These are phyloP conservation scores for Madoqua kirkii DNA, from an alignment of 2,113 vertebrate genomes.

Conservation along the genomic window DNA sequence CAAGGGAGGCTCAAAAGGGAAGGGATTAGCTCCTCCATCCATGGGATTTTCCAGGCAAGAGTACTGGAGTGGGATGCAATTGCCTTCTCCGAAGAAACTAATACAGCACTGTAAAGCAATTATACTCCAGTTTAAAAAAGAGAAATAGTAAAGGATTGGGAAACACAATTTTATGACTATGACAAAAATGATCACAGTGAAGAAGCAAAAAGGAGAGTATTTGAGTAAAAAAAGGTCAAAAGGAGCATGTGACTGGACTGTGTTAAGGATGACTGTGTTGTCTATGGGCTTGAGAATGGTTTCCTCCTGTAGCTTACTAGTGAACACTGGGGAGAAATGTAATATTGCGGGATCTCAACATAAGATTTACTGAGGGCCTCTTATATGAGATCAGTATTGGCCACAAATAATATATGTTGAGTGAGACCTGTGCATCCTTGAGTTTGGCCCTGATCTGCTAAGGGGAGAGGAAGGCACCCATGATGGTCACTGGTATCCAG, in stretches of 20 bases:
- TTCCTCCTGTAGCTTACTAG: background rate
- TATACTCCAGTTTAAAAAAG: background rate
- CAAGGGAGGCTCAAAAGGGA: background rate
- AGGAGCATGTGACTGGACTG: background rate
- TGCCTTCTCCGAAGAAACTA: background rate
- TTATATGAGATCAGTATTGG: background rate
- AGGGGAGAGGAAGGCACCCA: background rate
- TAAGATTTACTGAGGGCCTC: background rate
- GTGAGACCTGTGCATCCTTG: background rate
- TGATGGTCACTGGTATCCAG: background rate
- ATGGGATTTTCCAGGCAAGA: too few relatives aligned
- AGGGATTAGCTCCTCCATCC: background rate
- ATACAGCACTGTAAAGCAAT: background rate
- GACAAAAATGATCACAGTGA: background rate
- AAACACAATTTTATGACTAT: background rate
- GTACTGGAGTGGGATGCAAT: too few relatives aligned
- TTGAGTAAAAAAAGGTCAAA: background rate
- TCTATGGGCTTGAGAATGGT: background rate
- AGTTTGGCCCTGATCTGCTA: background rate
- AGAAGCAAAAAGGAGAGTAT: background rate
- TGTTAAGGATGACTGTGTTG: background rate
- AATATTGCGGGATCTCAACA: background rate
- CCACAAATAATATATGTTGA: background rate
- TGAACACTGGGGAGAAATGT: background rate
- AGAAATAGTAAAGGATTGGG: background rate